Evolutionary conservation across 30 jellyfish, hydroid and myxozoan species (phyloP), one percentile per base, ranked within the genome.

Genomic region (Aurelia aurita): DNA sequence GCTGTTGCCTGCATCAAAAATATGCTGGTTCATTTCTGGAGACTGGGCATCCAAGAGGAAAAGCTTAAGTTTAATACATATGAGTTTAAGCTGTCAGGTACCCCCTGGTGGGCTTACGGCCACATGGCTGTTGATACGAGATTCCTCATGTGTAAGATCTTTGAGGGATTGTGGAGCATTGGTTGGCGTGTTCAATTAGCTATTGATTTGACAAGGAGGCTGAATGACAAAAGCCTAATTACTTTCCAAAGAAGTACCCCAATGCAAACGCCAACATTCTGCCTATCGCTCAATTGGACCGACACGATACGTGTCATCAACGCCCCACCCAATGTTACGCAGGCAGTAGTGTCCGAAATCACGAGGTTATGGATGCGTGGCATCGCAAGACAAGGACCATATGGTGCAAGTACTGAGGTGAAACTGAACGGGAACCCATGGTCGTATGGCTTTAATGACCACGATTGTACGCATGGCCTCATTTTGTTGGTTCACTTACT

Each of bases 51-150:
- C 11, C 84, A 69, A 73, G 86, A 55, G 15, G 77, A 80, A 26
- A 23, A 88, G 53, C 84, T 51, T 15, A 46, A 39, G n/a, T 27
- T 6, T 27, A 65, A 65, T 79, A 62, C 84, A 23, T 55, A 54
- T 34, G 93, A 78, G 55, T 80, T 88, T 22, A 79, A 79, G 49
- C 79, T 88, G 21, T 72, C 58, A 23, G 93, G 93, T 1, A 18
- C 28, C 18, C 97, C 97, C 15, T 88, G 97, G 97, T 79, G 89
- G 90, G 68, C 85, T 2, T 5, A 29, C 18, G 89, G 90, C 43
- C 19, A 46, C 7, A 86, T 49, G n/a, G 71, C 87, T 23, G 66
- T 76, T 26, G 44, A 43, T 19, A 20, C 85, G 20, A 72, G 96
- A 21, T 18, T 62, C 34, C 63, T 72, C 5, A 51, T 85, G 19